phyloP scores from a whole-genome alignment of 2,113 vertebrate genomes.

The Cottus gobio region DNA sequence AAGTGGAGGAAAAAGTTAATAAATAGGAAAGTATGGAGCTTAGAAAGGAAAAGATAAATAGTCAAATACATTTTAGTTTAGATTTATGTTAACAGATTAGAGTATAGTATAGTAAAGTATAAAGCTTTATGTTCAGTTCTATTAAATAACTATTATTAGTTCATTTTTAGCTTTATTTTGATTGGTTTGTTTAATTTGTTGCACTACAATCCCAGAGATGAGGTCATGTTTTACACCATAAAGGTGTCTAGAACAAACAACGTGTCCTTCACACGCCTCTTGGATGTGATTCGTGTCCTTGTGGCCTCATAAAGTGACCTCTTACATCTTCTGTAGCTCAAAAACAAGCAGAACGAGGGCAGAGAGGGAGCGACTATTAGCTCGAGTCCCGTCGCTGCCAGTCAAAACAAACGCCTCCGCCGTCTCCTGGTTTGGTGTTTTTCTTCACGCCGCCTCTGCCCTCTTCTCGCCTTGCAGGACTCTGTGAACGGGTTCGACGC shows the following conservation, averaged over 20 bases:
- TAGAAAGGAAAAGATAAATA: background rate
- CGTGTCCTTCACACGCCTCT: background rate
- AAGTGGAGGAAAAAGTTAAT: background rate
- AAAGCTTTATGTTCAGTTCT: background rate
- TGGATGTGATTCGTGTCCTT: background rate
- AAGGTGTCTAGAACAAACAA: background rate
- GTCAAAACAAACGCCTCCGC: constrained; percentile 50
- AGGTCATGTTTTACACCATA: background rate
- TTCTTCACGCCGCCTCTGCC: constrained; percentile 1
- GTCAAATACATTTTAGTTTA: background rate
- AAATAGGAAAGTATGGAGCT: background rate
- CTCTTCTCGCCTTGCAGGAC: constrained; percentile 59
- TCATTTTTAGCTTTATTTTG: background rate
- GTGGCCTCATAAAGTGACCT: constrained; percentile 6
- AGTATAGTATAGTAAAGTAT: background rate
- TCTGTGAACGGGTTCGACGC: constrained; percentile 58
- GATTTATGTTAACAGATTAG: background rate
- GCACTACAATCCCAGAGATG: background rate
- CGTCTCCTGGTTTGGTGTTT: constrained; percentile 24
- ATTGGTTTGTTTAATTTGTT: background rate
- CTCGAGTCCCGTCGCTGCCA: constrained; percentile 22
- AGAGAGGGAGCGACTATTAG: constrained; percentile 21
- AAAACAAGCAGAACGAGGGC: background rate
- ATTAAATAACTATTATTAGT: background rate
- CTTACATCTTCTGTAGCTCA: background rate